A percentile compares a stretch with the other conserved stretches of the same genome.
phyloP scores from a whole-genome alignment of 2,113 vertebrate genomes.

The Crocuta crocuta region DNA sequence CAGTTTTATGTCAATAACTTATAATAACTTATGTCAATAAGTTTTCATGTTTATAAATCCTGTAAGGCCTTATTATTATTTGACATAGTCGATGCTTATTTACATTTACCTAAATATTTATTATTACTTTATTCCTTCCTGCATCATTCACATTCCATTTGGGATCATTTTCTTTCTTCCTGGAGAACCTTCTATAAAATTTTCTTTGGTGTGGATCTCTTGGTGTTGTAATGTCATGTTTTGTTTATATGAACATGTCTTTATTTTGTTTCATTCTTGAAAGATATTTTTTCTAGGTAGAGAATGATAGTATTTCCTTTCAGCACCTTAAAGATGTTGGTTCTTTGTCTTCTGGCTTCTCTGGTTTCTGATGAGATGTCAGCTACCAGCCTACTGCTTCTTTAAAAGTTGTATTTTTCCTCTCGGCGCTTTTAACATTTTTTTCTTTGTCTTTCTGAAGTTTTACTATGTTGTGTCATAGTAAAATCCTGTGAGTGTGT shows the following conservation, averaged over 20 bases:
- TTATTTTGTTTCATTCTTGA: constrained; percentile 7
- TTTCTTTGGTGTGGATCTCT: background rate
- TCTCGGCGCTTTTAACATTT: background rate
- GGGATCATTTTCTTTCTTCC: background rate
- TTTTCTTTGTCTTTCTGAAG: background rate
- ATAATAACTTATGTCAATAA: background rate
- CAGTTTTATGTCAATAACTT: background rate
- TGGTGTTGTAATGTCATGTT: background rate
- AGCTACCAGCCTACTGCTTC: background rate
- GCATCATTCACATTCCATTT: background rate
- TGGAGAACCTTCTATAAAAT: background rate
- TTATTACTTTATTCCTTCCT: background rate
- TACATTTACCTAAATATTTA: background rate
- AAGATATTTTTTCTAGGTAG: background rate
- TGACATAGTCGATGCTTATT: background rate
- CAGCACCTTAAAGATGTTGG: background rate
- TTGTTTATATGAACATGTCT: background rate
- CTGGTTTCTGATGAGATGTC: background rate
- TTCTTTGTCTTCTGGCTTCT: background rate
- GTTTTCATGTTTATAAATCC: background rate
- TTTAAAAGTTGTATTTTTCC: constrained; percentile 32
- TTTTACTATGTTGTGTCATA: background rate
- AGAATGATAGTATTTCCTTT: constrained; percentile 1
- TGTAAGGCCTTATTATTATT: background rate
- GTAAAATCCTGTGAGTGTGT: too few species aligned